Evolutionary conservation across 37 sponge, comb jelly and placozoan genomes (phyloP), one percentile per base, ranked within the genome.

Genomic region (Crambe crambe): DNA sequence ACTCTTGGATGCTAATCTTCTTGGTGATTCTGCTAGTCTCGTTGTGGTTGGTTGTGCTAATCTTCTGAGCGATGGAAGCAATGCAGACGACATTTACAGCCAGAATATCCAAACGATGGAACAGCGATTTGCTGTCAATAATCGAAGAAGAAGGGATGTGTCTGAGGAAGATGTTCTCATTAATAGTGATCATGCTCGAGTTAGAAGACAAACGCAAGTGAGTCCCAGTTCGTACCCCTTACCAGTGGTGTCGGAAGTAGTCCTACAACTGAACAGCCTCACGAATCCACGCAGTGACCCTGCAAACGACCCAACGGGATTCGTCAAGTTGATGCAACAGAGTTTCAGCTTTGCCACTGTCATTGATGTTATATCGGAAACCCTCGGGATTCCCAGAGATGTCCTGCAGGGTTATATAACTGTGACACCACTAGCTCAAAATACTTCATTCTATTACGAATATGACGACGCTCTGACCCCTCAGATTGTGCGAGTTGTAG

Each of bases 31-130:
- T 0, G 74, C 81, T 0, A n/a, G 43, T 21, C 59, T 90, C 25
- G 67, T 31, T 26, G 72, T 96, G 0, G 83, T 73, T 39, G 87
- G 93, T 12, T 96, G 96, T 86, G 83, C 86, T 4, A 90, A 96
- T 44, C 40, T 90, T 4, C 58, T 96, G 66, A 56, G 70, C 18
- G 82, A 89, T 69, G 88, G 90, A 40, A 54, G 47, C 20, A 68
- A 92, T 59, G 93, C 93, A 5, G 67, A 83, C 58, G 56, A 75
- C 18, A 62, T 83, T 30, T 89, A 95, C 56, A 56, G 34, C 21
- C 58, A 74, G n/a, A 69, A 79, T 20, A 79, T 89, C 12, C 18
- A 34, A 5, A 23, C 43, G n/a, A 74, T 79, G 60, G 4, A 37
- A 56, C 69, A 51, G 1, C 27, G 30, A 0, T 86, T 81, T 51